A percentile compares a stretch with the other conserved stretches of the same genome.
Evolutionary conservation across 2,113 vertebrate genomes (phyloP).

Genomic region (Dasypus novemcinctus): DNA sequence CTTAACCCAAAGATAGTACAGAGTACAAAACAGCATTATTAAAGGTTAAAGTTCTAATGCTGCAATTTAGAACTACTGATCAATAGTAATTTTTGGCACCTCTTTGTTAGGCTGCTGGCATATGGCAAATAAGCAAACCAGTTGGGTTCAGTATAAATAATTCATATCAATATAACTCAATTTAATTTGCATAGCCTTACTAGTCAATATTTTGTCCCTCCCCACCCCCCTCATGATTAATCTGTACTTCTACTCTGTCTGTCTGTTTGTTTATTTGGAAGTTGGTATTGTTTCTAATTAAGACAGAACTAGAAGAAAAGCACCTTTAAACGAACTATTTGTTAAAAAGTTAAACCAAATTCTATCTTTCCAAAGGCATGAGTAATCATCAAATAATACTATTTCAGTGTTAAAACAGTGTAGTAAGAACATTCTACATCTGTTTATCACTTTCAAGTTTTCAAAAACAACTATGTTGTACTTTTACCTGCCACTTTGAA

Average conservation of each 20-base stretch:
- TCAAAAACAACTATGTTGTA: background rate
- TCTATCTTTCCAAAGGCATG: background rate
- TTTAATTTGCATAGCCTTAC: slow-evolving; percentile 46
- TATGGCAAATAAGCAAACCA: slow-evolving; percentile 71
- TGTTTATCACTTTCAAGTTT: background rate
- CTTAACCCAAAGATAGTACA: slow-evolving; percentile 72
- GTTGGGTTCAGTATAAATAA: slow-evolving; percentile 76
- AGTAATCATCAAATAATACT: background rate
- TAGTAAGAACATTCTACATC: background rate
- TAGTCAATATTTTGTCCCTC: background rate
- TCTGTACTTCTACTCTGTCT: background rate
- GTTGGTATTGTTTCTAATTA: background rate
- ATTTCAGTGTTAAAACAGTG: background rate
- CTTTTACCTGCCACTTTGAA: background rate
- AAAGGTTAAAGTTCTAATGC: slow-evolving; percentile 79
- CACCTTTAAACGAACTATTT: background rate
- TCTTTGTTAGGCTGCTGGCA: slow-evolving; percentile 67
- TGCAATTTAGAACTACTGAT: slow-evolving; percentile 82
- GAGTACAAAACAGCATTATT: slow-evolving; percentile 73
- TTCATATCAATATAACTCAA: slow-evolving; percentile 57
- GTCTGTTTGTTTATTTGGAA: background rate
- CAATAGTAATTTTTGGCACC: slow-evolving; percentile 77
- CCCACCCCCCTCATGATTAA: background rate
- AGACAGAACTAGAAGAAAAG: background rate
- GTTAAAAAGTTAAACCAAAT: background rate